These are phyloP conservation scores for Chouioia cunea DNA, from an alignment of 2,888 invertebrate genomes.

Conservation along the genomic window DNA sequence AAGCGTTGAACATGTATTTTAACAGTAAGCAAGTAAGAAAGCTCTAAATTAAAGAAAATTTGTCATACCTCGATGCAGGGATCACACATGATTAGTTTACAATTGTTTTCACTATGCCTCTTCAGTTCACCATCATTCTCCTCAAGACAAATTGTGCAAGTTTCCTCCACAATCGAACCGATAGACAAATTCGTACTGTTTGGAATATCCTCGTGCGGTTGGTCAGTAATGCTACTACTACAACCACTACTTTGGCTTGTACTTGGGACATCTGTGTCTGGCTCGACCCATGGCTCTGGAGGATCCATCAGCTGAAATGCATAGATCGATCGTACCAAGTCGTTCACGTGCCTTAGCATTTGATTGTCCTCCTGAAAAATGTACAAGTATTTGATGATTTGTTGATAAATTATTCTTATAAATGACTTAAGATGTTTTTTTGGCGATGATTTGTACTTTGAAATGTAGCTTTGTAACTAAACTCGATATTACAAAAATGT, in stretches of 20 bases:
- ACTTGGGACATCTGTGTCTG: constrained; percentile 54
- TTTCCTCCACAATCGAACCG: constrained; percentile 46
- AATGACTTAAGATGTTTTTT: not conserved
- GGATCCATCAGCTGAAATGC: constrained; percentile 68
- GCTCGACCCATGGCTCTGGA: constrained; percentile 60
- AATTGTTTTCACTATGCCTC: constrained; percentile 72
- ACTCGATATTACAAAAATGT: constrained; percentile 63
- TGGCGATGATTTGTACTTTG: constrained; percentile 54
- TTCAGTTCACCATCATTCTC: constrained; percentile 72
- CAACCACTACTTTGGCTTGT: constrained; percentile 40
- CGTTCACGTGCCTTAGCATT: constrained; percentile 71
- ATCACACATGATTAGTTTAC: constrained; percentile 71
- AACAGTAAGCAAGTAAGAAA: not conserved
- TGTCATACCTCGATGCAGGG: constrained; percentile 72
- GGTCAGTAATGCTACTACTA: too few relatives aligned
- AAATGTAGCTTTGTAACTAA: constrained; percentile 65
- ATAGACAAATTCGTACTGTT: not conserved
- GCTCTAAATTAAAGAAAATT: constrained; percentile 5
- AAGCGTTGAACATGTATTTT: constrained; percentile 19
- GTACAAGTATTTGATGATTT: constrained; percentile 34
- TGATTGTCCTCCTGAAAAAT: constrained; percentile 71
- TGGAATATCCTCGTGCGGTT: not conserved
- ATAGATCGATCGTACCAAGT: constrained; percentile 69
- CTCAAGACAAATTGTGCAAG: constrained; percentile 75
- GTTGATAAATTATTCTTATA: not conserved